Evolutionary conservation across 2,888 invertebrate genomes (phyloP).

Genomic region (Clanis bilineata): DNA sequence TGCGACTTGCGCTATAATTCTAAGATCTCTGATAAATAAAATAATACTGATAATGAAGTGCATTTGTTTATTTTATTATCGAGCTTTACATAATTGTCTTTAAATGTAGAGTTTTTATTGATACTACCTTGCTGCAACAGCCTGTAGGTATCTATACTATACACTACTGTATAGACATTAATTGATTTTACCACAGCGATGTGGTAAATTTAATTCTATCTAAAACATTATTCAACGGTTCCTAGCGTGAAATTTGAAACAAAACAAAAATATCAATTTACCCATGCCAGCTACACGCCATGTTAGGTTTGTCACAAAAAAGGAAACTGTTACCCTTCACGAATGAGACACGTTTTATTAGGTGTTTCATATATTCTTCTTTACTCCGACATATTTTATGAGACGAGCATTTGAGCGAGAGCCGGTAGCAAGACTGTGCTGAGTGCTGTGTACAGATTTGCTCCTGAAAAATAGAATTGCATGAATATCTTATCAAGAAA

Average conservation of each 20-base stretch:
- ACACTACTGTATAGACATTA: too few species aligned
- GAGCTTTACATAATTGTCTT: too few species aligned
- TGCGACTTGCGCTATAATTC: too few species aligned
- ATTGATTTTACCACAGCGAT: too few species aligned
- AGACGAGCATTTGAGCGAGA: constrained; percentile 51
- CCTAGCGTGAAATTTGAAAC: background rate
- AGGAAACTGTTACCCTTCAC: constrained; percentile 17
- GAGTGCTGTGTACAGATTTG: constrained; percentile 47
- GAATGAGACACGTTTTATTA: constrained; percentile 15
- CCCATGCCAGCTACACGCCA: constrained; percentile 21
- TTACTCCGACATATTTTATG: constrained; percentile 34
- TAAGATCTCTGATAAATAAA: too few species aligned
- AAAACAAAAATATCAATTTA: constrained; percentile 14
- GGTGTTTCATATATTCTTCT: constrained; percentile 24
- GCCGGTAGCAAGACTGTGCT: constrained; percentile 51
- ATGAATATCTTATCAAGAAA: background rate
- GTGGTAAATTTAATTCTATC: too few species aligned
- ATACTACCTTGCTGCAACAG: too few species aligned
- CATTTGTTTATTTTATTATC: too few species aligned
- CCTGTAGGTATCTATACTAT: too few species aligned
- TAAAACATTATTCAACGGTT: background rate
- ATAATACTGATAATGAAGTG: too few species aligned
- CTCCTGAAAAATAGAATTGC: constrained; percentile 49
- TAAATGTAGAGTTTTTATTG: too few species aligned
- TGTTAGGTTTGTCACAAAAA: constrained; percentile 25